These are phyloP conservation scores for Ailurus styani DNA, from an alignment of 2,113 vertebrate species.

Conservation along the genomic window DNA sequence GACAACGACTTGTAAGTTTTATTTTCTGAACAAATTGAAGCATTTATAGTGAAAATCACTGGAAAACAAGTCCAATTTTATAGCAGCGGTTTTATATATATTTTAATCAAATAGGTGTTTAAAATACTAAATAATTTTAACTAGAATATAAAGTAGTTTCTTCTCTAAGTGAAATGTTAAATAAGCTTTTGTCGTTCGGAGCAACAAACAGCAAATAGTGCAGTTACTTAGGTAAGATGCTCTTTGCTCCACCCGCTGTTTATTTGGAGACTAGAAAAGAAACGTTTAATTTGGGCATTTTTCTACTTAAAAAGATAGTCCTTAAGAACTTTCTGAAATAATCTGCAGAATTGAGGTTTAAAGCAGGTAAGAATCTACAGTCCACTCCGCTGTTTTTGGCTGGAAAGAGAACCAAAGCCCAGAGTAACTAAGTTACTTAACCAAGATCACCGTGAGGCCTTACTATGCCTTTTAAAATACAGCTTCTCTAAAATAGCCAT, in stretches of 20 bases:
- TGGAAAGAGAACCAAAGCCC: background rate
- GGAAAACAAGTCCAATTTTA: background rate
- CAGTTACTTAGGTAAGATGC: background rate
- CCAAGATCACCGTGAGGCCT: background rate
- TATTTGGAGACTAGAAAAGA: constrained; percentile 13
- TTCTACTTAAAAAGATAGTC: background rate
- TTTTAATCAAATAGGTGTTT: background rate
- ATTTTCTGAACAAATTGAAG: constrained; percentile 12
- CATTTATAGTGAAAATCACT: background rate
- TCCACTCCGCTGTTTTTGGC: background rate
- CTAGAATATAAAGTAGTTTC: background rate
- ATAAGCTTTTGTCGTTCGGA: background rate
- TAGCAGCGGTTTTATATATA: background rate
- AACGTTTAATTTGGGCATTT: background rate
- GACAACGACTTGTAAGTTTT: background rate
- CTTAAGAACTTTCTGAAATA: background rate
- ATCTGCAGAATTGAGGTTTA: background rate
- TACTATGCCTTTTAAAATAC: background rate
- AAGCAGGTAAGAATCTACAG: background rate
- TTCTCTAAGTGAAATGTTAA: constrained; percentile 30
- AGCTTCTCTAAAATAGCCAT: background rate
- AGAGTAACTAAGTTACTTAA: background rate
- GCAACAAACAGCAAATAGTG: background rate
- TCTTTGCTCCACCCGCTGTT: background rate
- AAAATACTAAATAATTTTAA: background rate